Percentiles rank a stretch among this genome's conserved stretches.
Evolutionary conservation across 1,140 invertebrate species (phyloP).

Genomic region (Polypedilum vanderplanki): DNA sequence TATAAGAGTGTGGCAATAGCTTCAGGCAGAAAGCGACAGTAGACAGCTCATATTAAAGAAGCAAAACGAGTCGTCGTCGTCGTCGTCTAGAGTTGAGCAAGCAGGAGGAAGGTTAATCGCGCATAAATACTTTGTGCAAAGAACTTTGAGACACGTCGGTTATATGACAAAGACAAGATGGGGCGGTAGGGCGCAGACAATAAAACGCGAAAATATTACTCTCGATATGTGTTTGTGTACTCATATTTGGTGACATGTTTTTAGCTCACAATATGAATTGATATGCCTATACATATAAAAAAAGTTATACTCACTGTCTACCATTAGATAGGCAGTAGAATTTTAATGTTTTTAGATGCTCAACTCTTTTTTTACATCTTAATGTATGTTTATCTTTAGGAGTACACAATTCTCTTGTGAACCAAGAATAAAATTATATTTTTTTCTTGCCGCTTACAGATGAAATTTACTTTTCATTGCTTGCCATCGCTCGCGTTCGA

Average conservation of each 20-base stretch:
- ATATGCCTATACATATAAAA: no score
- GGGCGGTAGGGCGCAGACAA: no score
- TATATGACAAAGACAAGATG: not conserved
- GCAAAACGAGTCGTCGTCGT: no score
- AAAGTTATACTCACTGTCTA: no score
- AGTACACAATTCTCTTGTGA: not conserved
- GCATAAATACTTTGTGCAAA: not conserved
- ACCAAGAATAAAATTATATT: constrained; percentile 2
- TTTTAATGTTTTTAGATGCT: no score
- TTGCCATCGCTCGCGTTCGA: not conserved
- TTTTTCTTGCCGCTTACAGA: not conserved
- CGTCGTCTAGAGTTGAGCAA: not conserved
- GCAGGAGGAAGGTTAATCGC: not conserved
- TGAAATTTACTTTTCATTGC: constrained; percentile 19
- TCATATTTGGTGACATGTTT: no score
- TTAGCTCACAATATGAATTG: no score
- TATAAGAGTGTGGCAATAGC: not conserved
- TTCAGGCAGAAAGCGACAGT: not conserved
- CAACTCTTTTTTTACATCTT: not conserved
- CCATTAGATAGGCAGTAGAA: no score
- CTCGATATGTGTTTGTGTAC: no score
- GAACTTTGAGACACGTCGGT: not conserved
- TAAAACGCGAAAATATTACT: no score
- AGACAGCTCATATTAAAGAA: no score
- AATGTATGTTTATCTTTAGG: not conserved